phyloP scores from a whole-genome alignment of 2,113 vertebrate species.

The Saccopteryx bilineata region DNA sequence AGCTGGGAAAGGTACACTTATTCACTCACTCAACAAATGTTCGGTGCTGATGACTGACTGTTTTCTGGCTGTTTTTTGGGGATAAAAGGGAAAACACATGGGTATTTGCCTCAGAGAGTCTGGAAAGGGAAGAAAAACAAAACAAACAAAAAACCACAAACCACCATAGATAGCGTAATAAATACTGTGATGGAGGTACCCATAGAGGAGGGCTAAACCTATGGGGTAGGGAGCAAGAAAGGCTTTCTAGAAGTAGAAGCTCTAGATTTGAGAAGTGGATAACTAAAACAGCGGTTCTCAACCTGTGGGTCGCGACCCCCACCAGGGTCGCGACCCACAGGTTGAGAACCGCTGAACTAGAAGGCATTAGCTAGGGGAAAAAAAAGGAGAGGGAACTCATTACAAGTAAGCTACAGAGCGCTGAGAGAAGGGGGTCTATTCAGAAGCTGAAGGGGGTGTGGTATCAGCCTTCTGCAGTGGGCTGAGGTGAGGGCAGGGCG shows the following conservation, averaged over 20 bases:
- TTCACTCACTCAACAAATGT: not conserved
- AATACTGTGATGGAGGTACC: not conserved
- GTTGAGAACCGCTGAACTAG: not conserved
- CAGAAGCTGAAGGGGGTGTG: not conserved
- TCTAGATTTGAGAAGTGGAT: not conserved
- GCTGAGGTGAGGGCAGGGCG: not conserved
- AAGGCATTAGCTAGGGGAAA: not conserved
- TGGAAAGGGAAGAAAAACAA: not conserved
- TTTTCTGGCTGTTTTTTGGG: not conserved
- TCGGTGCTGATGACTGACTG: not conserved
- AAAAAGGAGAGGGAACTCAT: not conserved
- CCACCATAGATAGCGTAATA: not conserved
- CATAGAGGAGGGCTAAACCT: not conserved
- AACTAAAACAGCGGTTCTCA: not conserved
- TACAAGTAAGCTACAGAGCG: not conserved
- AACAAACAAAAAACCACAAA: not conserved
- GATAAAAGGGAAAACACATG: not conserved
- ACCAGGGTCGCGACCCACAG: no score
- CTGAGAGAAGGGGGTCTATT: not conserved
- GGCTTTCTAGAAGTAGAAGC: not conserved
- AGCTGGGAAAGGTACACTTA: not conserved
- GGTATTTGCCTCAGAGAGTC: not conserved
- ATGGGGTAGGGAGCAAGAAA: not conserved
- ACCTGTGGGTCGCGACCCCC: no score
- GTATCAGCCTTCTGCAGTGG: not conserved